Base-by-base conservation (phyloP, 2,113 vertebrate genomes). In the Meriones unguiculatus region DNA sequence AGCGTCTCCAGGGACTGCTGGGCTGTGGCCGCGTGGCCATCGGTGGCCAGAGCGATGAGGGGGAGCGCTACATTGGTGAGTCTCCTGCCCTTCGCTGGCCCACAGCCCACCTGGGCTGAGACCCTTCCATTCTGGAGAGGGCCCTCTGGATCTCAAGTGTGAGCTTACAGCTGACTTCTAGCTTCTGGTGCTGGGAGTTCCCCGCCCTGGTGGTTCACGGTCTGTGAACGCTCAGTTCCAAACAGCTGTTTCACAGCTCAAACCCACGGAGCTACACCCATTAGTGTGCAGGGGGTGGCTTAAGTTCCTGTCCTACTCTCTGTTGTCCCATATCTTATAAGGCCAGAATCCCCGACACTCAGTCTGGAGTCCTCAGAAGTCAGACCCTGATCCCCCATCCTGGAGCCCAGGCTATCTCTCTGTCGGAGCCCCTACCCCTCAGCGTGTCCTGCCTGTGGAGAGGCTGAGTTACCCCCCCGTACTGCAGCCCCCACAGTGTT, bases 401-500 rank as follows among this genome's bases (percentile, higher is more conserved):
- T 46, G 72, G 57, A 46, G 17, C 11, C 38, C 24, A 12, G 10
- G 18, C 78, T 59, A 12, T 59, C 11, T 22, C 11, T 28, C n/a
- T 2, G 1, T 15, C 22, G 14, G 52, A 57, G 78, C 10, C 54
- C 78, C 18, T 13, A 5, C 24, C 1, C 20, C 20, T 82, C 78
- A 59, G 77, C 20, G 57, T 59, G 35, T 59, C 80, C 12, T 15
- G 20, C n/a, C n/a, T 22, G 5, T 13, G 54, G 22, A 14, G 30
- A 52, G 67, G 25, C 86, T 82, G 90, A 95, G 35, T 54, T 0
- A 0, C 2, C 5, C 57, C 30, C 30, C 57, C 30, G 35, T 85
- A 85, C 28, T 30, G 0, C 97, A 99, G 99, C 99, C 67, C 99
- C 99, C 91, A 99, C 99, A 0, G 99, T 99, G 96, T 69, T 99